Percentiles rank a stretch among this genome's conserved stretches.
These are phyloP conservation scores for Pimephales promelas DNA, from an alignment of 2,113 vertebrate genomes.

Conservation along the genomic window DNA sequence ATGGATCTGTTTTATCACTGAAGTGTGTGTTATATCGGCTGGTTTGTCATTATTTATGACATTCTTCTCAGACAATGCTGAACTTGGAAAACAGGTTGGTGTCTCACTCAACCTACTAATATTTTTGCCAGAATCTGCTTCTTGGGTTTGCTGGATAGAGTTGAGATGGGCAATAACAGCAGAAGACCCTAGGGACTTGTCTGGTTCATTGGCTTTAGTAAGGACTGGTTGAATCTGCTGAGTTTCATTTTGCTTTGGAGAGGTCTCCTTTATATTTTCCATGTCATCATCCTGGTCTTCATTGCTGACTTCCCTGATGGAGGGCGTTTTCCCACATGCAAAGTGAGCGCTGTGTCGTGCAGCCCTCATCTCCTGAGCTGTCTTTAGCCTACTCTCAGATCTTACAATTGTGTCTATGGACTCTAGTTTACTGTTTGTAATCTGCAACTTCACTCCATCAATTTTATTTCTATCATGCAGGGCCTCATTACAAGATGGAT, in stretches of 20 bases:
- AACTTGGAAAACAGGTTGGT: slow-evolving; percentile 18
- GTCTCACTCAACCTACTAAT: slow-evolving; percentile 24
- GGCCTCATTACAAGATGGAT: slow-evolving; percentile 53
- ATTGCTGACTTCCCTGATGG: slow-evolving; percentile 78
- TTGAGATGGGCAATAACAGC: slow-evolving; percentile 10
- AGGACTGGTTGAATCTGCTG: slow-evolving; percentile 35
- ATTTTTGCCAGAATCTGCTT: background rate
- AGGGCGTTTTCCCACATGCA: slow-evolving; percentile 75
- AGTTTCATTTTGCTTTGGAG: slow-evolving; percentile 36
- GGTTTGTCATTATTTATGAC: slow-evolving; percentile 41
- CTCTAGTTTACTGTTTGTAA: slow-evolving; percentile 60
- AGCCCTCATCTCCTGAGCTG: slow-evolving; percentile 68
- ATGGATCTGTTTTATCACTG: background rate
- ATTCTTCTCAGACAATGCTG: background rate
- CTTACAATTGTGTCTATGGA: slow-evolving; percentile 54
- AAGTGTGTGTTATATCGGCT: slow-evolving; percentile 27
- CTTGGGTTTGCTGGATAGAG: slow-evolving; percentile 44
- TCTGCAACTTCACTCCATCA: slow-evolving; percentile 58
- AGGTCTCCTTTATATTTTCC: slow-evolving; percentile 63
- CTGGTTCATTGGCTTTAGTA: slow-evolving; percentile 39
- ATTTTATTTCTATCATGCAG: slow-evolving; percentile 54
- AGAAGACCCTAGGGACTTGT: slow-evolving; percentile 38
- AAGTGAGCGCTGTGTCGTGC: slow-evolving; percentile 73
- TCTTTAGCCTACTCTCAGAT: slow-evolving; percentile 69
- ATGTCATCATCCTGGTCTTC: slow-evolving; percentile 77